Percentiles rank a stretch among this genome's conserved stretches.
Evolutionary conservation across 2,797 vertebrate genomes (phyloP).

Genomic region (Dryobates pubescens): DNA sequence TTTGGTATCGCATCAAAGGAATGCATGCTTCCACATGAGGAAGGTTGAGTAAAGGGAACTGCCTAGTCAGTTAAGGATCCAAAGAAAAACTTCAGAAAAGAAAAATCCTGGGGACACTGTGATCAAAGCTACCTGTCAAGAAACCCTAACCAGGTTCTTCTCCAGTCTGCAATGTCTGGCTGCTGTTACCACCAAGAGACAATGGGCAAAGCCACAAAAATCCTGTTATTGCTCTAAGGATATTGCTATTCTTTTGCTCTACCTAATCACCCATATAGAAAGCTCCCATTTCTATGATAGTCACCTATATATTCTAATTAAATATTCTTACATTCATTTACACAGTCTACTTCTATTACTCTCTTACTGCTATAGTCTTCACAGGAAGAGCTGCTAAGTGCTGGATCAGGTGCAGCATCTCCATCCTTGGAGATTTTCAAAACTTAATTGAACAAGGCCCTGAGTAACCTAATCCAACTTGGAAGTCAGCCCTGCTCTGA

Average conservation of each 20-base stretch:
- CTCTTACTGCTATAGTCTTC: background rate
- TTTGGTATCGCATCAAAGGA: background rate
- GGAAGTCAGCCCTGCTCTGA: slow-evolving; percentile 31
- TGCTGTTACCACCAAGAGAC: background rate
- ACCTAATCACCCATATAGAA: background rate
- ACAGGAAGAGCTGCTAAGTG: background rate
- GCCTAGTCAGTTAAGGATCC: background rate
- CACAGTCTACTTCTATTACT: background rate
- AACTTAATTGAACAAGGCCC: slow-evolving; percentile 70
- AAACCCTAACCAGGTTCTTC: background rate
- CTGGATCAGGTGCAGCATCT: slow-evolving; percentile 34
- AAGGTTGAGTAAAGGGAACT: background rate
- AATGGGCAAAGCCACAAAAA: background rate
- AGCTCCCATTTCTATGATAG: background rate
- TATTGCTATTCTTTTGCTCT: background rate
- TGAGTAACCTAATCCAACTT: slow-evolving; percentile 57
- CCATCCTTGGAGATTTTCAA: slow-evolving; percentile 56
- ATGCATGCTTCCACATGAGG: background rate
- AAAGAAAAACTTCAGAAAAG: background rate
- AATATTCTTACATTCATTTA: slow-evolving; percentile 4
- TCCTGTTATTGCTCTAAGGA: background rate
- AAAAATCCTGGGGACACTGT: background rate
- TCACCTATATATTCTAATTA: slow-evolving; percentile 41
- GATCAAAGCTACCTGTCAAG: background rate
- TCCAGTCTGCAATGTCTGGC: background rate